Conservation (phyloP, 2,888 invertebrate genomes). For the Glyphotaelius pellucidus region DNA sequence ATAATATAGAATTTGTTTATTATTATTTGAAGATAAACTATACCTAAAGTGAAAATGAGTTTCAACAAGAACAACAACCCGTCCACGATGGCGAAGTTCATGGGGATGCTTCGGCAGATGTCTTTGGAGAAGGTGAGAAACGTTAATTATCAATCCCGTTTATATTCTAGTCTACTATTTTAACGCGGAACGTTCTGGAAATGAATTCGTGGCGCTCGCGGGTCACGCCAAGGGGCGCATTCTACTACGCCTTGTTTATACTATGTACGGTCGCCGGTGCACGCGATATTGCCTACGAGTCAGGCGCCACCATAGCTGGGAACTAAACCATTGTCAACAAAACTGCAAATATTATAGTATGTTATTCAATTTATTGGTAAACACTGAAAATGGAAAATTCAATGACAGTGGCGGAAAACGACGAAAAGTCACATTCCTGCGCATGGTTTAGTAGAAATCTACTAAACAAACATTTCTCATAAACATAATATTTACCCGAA, state of each 20-base stretch:
- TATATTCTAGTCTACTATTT: background rate
- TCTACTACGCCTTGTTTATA: background rate
- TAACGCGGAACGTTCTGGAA: background rate
- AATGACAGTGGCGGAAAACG: background rate
- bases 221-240: background rate
- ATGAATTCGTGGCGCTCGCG: background rate
- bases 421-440: background rate
- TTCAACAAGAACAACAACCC: slow-evolving; percentile 76
- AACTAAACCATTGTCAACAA: background rate
- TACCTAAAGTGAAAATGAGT: slow-evolving; percentile 72
- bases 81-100: slow-evolving; percentile 76
- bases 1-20: background rate
- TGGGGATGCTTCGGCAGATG: slow-evolving; percentile 76
- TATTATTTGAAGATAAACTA: background rate
- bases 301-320: background rate
- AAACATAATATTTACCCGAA: background rate
- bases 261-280: background rate
- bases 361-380: background rate
- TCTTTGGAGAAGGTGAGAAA: slow-evolving; percentile 76
- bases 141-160: background rate
- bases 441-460: background rate
- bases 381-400: background rate
- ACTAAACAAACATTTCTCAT: background rate
- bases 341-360: background rate
- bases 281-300: background rate